phyloP scores from a whole-genome alignment of 1,140 invertebrate species.

The Stegodyphus mimosarum region DNA sequence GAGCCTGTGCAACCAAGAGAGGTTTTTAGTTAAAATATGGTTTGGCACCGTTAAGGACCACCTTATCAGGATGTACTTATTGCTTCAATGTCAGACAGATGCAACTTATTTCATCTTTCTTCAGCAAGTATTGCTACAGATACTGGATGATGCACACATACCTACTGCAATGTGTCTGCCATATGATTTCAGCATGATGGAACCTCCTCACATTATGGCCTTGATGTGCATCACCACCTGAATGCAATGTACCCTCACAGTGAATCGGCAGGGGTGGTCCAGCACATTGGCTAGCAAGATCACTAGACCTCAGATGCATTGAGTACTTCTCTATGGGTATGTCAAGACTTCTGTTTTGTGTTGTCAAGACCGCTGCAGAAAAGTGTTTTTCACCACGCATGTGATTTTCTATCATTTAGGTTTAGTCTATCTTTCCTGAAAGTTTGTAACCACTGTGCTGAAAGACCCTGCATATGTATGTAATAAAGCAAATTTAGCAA shows the following conservation, averaged over 20 bases:
- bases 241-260: neutral
- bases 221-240: neutral
- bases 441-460: too few species aligned
- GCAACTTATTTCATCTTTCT: neutral
- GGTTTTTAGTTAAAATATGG: constrained; percentile 6
- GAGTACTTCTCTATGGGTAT: too few species aligned
- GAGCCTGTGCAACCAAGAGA: neutral
- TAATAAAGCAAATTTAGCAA: too few species aligned
- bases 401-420: too few species aligned
- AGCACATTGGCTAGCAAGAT: too few species aligned
- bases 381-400: too few species aligned
- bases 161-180: neutral
- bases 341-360: too few species aligned
- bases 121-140: neutral
- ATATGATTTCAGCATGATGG: neutral
- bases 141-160: neutral
- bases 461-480: too few species aligned
- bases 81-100: neutral
- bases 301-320: too few species aligned
- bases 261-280: too few species aligned
- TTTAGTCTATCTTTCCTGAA: too few species aligned
- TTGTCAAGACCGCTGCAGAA: too few species aligned
- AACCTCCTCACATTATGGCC: neutral
- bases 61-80: neutral
- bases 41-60: neutral